Evolutionary conservation across 2,113 vertebrate genomes (phyloP).

Genomic region (Nerophis lumbriciformis): DNA sequence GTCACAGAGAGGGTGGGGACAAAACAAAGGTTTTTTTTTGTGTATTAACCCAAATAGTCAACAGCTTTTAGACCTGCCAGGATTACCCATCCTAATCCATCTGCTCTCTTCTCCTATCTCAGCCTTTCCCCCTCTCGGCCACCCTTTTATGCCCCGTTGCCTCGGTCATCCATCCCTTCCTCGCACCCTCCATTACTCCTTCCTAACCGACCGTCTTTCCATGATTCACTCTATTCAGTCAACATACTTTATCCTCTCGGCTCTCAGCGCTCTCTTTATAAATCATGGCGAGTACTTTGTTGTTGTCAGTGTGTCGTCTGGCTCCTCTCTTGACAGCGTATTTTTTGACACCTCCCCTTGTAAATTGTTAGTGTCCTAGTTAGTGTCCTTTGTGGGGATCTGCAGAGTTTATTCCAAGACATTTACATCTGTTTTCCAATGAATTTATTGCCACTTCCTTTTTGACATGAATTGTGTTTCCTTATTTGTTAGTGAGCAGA

Average conservation of each 20-base stretch:
- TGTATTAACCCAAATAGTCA: slow-evolving; percentile 65
- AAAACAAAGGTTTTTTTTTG: slow-evolving; percentile 49
- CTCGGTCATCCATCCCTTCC: slow-evolving; percentile 15
- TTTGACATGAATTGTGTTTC: not conserved
- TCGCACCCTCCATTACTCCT: slow-evolving; percentile 35
- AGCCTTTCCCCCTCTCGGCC: slow-evolving; percentile 30
- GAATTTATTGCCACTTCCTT: not conserved
- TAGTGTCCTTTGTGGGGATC: not conserved
- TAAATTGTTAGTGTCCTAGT: not conserved
- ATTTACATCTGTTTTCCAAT: not conserved
- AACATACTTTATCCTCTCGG: slow-evolving; percentile 34
- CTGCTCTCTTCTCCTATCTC: slow-evolving; percentile 24
- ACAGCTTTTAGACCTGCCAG: slow-evolving; percentile 49
- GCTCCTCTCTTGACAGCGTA: not conserved
- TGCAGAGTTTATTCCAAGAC: not conserved
- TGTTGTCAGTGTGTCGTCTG: slow-evolving; percentile 21
- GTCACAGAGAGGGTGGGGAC: slow-evolving; percentile 21
- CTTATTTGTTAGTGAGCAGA: not conserved
- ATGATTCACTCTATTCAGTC: slow-evolving; percentile 51
- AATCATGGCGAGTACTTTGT: slow-evolving; percentile 31
- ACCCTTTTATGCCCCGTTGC: slow-evolving; percentile 19
- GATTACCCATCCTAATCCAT: slow-evolving; percentile 61
- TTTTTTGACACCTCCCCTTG: not conserved
- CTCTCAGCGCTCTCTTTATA: slow-evolving; percentile 29
- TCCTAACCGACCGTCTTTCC: slow-evolving; percentile 52